Evolutionary conservation across 1,140 invertebrate genomes (phyloP), one percentile per base, ranked within the genome.

Genomic region (Bombus affinis): DNA sequence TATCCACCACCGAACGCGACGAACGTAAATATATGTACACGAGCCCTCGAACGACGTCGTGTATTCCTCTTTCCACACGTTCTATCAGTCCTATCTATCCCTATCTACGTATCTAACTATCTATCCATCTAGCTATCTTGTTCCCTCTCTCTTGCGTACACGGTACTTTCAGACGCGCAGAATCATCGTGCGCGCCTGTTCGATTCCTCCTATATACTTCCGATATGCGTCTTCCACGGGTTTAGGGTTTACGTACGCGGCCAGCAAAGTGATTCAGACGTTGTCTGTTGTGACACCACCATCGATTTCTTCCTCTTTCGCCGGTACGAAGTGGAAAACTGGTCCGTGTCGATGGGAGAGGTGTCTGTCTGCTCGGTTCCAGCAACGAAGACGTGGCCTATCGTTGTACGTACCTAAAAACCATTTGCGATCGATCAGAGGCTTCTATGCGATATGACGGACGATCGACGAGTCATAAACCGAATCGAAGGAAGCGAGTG

Each of bases 151-250:
- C 72, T 44, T 82, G 28, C 83, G 76, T 66, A 32, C 47, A 15
- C 44, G 37, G 22, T 66, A 39, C 75, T 78, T 75, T 88, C 71
- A 88, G 81, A 89, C 88, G 89, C 89, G 89, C 89, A 91, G 87
- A 91, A 92, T 90, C 91, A 93, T 93, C 83, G 86, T 78, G 84
- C 83, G 80, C 62, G 72, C 47, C 75, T 76, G 74, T 90, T 92
- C 87, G 90, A 92, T 91, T 88, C 86, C 66, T 74, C 71, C 81
- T 77, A 44, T 47, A 42, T 39, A 75, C 71, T 85, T 80, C 10
- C 22, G 70, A 81, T 77, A 83, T 79, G 81, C 88, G 83, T 77
- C 59, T 68, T 62, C 57, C 47, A 44, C 53, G 28, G 70, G 66
- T 77, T 53, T n/a, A 62, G 59, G 32, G 37, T 79, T 77, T 74